phyloP scores from a whole-genome alignment of 2,797 vertebrate genomes.

The Morus bassanus region DNA sequence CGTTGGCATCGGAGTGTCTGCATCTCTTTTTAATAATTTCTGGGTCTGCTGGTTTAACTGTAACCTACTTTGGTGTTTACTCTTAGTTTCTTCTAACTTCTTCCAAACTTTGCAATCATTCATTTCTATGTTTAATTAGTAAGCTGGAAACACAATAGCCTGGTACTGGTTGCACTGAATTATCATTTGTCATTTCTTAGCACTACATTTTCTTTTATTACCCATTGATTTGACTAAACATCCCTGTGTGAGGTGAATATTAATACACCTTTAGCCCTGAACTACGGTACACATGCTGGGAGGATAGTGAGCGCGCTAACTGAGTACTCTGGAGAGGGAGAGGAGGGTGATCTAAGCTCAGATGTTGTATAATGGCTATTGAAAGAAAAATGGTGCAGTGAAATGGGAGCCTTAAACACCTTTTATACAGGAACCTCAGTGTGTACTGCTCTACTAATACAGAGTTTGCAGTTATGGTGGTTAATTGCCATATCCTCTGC shows the following conservation, averaged over 20 bases:
- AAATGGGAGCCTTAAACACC: neutral
- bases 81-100: neutral
- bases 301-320: too few species aligned
- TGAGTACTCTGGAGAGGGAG: neutral
- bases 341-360: neutral
- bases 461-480: too few species aligned
- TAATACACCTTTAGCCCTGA: neutral
- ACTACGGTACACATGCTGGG: neutral
- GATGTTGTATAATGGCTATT: neutral
- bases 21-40: neutral
- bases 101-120: neutral
- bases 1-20: neutral
- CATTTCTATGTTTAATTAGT: neutral
- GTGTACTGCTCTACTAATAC: neutral
- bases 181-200: neutral
- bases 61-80: neutral
- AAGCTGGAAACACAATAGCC: neutral
- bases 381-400: neutral
- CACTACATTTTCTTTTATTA: neutral
- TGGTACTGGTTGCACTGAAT: neutral
- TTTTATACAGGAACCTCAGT: neutral
- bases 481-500: neutral
- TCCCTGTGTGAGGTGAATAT: neutral
- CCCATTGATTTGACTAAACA: neutral
- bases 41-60: neutral